Evolutionary conservation across 1,140 invertebrate genomes (phyloP).

Genomic region (Zaprionus ornatus): DNA sequence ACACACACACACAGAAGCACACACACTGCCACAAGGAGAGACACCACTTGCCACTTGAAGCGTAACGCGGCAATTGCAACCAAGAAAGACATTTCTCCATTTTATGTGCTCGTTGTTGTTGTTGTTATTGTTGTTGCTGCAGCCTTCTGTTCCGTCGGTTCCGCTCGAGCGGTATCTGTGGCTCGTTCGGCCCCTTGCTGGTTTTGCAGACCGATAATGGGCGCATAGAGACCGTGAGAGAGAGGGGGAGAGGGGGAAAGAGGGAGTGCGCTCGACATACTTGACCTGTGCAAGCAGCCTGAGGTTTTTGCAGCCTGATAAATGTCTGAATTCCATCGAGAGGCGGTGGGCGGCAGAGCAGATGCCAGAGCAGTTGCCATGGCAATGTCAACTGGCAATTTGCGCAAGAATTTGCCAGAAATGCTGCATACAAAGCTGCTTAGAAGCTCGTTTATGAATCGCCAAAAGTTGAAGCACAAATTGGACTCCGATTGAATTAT

Average conservation of each 20-base stretch:
- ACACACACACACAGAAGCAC: not conserved
- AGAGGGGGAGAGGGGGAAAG: too few relatives aligned
- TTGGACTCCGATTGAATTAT: not conserved
- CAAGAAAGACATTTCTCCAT: conserved; percentile 30
- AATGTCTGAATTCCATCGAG: conserved; percentile 29
- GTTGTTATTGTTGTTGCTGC: conserved; percentile 12
- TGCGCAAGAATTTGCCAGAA: not conserved
- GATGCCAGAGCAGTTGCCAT: conserved; percentile 13
- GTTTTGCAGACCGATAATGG: not conserved
- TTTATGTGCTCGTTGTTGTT: not conserved
- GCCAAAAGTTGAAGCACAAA: too few relatives aligned
- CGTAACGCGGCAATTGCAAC: conserved; percentile 54
- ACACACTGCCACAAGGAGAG: not conserved
- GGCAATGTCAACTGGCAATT: conserved; percentile 3
- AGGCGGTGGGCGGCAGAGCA: not conserved
- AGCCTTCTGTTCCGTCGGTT: conserved; percentile 39
- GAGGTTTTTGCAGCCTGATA: conserved; percentile 19
- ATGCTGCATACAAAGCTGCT: not conserved
- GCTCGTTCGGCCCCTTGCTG: conserved; percentile 2
- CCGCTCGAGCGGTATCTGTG: conserved; percentile 40
- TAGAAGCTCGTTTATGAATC: not conserved
- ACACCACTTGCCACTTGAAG: conserved; percentile 38
- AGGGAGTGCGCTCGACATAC: not conserved
- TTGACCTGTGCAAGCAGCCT: conserved; percentile 1
- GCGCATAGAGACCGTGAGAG: not conserved